Conservation (phyloP, 2,888 invertebrate species). For the Athalia rosae region DNA sequence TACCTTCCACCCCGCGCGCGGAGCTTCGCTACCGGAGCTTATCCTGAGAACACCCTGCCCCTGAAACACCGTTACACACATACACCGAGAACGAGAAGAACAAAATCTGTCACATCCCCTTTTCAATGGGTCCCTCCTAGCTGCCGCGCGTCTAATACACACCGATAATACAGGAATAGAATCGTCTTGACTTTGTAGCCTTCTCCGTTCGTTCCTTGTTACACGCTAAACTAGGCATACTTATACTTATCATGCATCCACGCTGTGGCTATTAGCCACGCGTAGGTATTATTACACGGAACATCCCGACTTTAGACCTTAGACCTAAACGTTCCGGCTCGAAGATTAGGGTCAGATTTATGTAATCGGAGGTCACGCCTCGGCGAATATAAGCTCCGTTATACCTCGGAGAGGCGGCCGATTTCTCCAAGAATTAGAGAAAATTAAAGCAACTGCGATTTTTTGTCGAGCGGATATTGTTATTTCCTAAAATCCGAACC, state of each 20-base stretch:
- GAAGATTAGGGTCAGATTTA: constrained; percentile 40
- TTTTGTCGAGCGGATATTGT: background rate
- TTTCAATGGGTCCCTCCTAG: constrained; percentile 17
- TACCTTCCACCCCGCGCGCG: constrained; percentile 19
- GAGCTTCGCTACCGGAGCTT: constrained; percentile 33
- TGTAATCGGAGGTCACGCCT: constrained; percentile 37
- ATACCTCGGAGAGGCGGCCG: background rate
- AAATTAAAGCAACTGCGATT: background rate
- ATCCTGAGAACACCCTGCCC: constrained; percentile 15
- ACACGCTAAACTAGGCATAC: background rate
- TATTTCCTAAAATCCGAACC: background rate
- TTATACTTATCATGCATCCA: background rate
- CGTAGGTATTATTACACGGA: background rate
- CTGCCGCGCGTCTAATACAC: background rate
- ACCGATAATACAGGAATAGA: constrained; percentile 32
- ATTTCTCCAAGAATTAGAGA: constrained; percentile 3
- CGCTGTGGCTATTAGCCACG: constrained; percentile 26
- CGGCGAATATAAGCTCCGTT: constrained; percentile 34
- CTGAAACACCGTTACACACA: background rate
- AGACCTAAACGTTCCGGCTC: constrained; percentile 14
- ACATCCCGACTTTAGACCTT: constrained; percentile 21
- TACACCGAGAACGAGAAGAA: background rate
- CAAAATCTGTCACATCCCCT: constrained; percentile 34
- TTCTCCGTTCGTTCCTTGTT: background rate
- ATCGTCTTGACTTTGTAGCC: constrained; percentile 17